Evolutionary conservation across 2,113 vertebrate species (phyloP).

Genomic region (Grantiella picta): DNA sequence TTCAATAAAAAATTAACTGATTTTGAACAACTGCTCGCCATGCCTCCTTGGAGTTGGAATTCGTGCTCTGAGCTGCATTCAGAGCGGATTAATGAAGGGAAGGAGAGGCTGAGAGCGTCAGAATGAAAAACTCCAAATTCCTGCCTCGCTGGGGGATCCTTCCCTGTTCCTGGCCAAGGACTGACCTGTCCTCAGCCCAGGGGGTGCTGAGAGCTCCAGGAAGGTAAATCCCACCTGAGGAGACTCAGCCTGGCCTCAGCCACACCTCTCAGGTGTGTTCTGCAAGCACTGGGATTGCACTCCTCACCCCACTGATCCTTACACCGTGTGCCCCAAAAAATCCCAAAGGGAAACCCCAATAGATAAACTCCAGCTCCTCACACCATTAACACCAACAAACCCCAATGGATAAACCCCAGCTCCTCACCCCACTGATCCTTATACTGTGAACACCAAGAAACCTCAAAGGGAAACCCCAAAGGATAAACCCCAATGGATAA

Average conservation of each 20-base stretch:
- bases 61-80: background rate
- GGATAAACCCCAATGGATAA: too few relatives aligned
- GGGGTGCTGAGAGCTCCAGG: background rate
- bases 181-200: background rate
- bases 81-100: background rate
- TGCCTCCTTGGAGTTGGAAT: background rate
- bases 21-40: background rate
- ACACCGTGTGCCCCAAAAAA: too few relatives aligned
- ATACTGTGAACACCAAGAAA: background rate
- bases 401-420: too few relatives aligned
- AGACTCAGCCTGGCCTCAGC: background rate
- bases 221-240: background rate
- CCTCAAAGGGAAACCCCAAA: background rate
- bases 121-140: background rate
- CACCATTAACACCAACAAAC: too few relatives aligned
- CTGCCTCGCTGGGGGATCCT: background rate
- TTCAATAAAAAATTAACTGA: conserved; percentile 20
- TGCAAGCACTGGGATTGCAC: background rate
- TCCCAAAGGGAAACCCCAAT: too few relatives aligned
- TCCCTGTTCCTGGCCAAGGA: background rate
- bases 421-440: too few relatives aligned
- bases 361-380: background rate
- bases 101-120: background rate
- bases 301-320: background rate
- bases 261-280: background rate